Conservation (phyloP, 2,113 vertebrate genomes). For the Microcebus jonahi region DNA sequence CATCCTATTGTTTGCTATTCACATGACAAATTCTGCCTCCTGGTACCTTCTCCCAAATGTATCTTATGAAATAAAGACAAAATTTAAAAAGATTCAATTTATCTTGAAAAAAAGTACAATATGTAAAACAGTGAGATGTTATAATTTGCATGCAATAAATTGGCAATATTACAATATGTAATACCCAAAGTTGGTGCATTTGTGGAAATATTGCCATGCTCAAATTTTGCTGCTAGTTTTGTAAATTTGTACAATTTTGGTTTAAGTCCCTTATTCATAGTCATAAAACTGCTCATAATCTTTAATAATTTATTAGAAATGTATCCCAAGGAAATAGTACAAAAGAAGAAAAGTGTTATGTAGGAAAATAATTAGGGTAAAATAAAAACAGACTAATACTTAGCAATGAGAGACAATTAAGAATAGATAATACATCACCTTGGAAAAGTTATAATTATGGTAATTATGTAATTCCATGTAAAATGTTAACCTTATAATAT, state of each 20-base stretch:
- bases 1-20: neutral
- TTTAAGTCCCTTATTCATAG: neutral
- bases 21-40: neutral
- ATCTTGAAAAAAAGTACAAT: neutral
- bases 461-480: neutral
- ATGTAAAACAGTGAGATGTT: neutral
- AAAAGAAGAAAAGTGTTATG: neutral
- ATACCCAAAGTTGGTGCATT: neutral
- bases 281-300: neutral
- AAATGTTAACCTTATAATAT: neutral
- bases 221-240: neutral
- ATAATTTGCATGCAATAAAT: neutral
- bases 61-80: neutral
- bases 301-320: neutral
- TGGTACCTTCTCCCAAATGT: neutral
- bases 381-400: neutral
- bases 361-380: constrained; percentile 43
- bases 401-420: neutral
- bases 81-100: neutral
- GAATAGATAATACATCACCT: neutral
- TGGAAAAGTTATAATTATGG: neutral
- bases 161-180: neutral
- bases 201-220: neutral
- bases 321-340: neutral
- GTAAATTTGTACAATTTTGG: neutral